phyloP scores from a whole-genome alignment of 2,113 vertebrate species.

The Brachionichthys hirsutus region DNA sequence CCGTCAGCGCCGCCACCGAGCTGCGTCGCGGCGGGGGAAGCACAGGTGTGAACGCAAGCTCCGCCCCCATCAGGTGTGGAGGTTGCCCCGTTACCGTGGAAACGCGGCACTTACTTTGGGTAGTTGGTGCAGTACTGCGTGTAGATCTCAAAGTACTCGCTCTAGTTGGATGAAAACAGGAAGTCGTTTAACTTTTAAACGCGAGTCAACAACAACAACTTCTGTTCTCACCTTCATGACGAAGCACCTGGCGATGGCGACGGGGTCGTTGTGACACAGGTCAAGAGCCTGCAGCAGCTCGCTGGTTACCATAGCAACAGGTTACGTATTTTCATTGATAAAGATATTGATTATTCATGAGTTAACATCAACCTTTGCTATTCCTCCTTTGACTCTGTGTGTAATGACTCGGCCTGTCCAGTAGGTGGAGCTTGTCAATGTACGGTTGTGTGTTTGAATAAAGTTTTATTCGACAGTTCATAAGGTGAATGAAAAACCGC shows the following conservation, averaged over 20 bases:
- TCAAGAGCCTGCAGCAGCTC: slow-evolving; percentile 90
- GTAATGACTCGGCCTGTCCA: not conserved
- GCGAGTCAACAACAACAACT: too few relatives aligned
- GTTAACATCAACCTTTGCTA: too few relatives aligned
- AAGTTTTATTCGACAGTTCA: not conserved
- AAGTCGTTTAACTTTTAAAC: too few relatives aligned
- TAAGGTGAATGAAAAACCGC: not conserved
- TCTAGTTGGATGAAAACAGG: slow-evolving; percentile 69
- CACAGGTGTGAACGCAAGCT: not conserved
- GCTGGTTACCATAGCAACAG: slow-evolving; percentile 61
- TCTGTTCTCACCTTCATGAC: slow-evolving; percentile 85
- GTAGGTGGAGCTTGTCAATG: not conserved
- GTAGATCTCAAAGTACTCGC: slow-evolving; percentile 92
- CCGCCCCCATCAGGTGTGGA: not conserved
- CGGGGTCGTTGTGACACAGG: slow-evolving; percentile 85
- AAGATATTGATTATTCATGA: too few relatives aligned
- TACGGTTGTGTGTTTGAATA: too few relatives aligned
- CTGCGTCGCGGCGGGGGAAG: slow-evolving; percentile 64
- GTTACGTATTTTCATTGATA: too few relatives aligned
- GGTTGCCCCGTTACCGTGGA: not conserved
- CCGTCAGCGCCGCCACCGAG: slow-evolving; percentile 86
- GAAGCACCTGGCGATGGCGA: slow-evolving; percentile 89
- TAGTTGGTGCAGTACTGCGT: slow-evolving; percentile 98
- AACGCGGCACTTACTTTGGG: slow-evolving; percentile 81
- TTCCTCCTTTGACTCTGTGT: not conserved